Percentiles rank a stretch among this genome's conserved stretches.
These are phyloP conservation scores for Drosophila putrida DNA, from an alignment of 2,888 invertebrate species.

Conservation along the genomic window DNA sequence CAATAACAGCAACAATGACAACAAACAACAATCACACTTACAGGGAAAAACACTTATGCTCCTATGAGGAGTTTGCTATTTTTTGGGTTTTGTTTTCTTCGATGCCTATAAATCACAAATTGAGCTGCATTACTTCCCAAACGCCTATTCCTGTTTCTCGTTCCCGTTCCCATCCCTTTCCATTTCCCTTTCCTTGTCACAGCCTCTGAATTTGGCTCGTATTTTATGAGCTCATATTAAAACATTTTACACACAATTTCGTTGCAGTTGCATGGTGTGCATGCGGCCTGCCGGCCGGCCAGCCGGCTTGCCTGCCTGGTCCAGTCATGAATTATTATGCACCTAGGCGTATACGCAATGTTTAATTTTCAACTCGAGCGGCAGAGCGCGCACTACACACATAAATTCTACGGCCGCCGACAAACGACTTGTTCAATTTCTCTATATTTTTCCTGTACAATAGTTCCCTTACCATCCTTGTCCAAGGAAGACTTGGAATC, in stretches of 20 bases:
- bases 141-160: not conserved
- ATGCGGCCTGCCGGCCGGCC: conserved; percentile 16
- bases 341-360: conserved; percentile 82
- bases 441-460: conserved; percentile 50
- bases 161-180: conserved; percentile 3
- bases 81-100: conserved; percentile 35
- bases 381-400: conserved; percentile 53
- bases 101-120: conserved; percentile 71
- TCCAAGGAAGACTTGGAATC: conserved; percentile 7
- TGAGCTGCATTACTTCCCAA: conserved; percentile 63
- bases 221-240: conserved; percentile 78
- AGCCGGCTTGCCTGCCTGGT: conserved; percentile 21
- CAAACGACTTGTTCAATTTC: conserved; percentile 81
- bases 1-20: conserved; percentile 23
- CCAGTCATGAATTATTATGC: conserved; percentile 78
- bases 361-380: conserved; percentile 79
- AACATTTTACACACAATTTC: conserved; percentile 81
- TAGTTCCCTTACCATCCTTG: not conserved
- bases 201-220: conserved; percentile 52
- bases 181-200: conserved; percentile 25
- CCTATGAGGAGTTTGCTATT: conserved; percentile 26
- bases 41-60: conserved; percentile 46
- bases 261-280: conserved; percentile 53
- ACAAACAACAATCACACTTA: conserved; percentile 46
- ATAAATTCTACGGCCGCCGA: conserved; percentile 77